Conservation (phyloP, 2,113 vertebrate species). For the Orcinus orca region DNA sequence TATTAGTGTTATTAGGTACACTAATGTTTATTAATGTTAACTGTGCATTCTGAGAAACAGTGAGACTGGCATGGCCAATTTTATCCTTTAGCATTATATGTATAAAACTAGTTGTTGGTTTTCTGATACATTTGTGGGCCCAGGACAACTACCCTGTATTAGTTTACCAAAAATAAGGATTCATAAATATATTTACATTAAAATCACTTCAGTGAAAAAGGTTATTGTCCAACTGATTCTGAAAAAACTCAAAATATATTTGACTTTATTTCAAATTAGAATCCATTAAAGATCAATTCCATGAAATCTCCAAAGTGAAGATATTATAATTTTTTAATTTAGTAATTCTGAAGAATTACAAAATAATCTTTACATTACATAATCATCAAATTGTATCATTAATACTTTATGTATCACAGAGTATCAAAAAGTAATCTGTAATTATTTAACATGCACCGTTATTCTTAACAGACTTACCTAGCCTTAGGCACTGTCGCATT, state of each 20-base stretch:
- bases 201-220: conserved; percentile 5
- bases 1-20: neutral
- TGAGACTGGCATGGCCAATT: neutral
- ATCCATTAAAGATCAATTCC: neutral
- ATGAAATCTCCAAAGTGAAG: neutral
- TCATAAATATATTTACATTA: neutral
- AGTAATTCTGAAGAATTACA: conserved; percentile 32
- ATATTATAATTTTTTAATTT: neutral
- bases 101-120: neutral
- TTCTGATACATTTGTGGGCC: neutral
- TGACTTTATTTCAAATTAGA: neutral
- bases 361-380: conserved; percentile 9
- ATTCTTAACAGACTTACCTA: conserved; percentile 86
- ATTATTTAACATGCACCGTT: conserved; percentile 48
- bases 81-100: neutral
- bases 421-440: conserved; percentile 21
- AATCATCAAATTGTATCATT: conserved; percentile 33
- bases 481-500: conserved; percentile 97
- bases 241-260: conserved; percentile 2
- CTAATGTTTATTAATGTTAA: neutral
- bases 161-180: neutral
- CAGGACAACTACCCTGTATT: neutral
- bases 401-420: neutral
- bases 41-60: neutral
- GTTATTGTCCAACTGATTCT: neutral